Base-by-base conservation (phyloP, 2,113 vertebrate species). In the Calypte anna region DNA sequence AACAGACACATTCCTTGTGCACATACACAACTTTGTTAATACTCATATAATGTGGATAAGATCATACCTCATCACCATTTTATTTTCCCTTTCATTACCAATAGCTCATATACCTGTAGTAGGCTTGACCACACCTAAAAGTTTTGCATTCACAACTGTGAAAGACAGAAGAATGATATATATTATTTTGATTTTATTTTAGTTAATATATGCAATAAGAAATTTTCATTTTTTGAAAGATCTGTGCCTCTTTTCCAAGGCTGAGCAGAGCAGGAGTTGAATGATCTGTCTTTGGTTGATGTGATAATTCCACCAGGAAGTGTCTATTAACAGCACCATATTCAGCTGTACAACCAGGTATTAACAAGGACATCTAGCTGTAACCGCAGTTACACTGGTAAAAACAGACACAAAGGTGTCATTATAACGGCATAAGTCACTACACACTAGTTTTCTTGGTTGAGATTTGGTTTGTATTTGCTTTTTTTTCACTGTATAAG, bases 401-500 rank as follows among this genome's bases (percentile, higher is more conserved):
- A 86, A 73, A 83, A 48, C 17, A 27, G 12, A 16, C 44, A 90
- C 1, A 79, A 51, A 75, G 4, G 27, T 68, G 12, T 61, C n/a
- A n/a, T 21, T 77, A 15, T 43, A 50, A 40, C n/a, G 27, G 3
- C 5, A 3, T 18, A 43, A 30, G 8, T 44, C 51, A 80, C 14
- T 62, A n/a, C 6, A 28, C 7, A 8, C 5, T 43, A 40, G 2
- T 27, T 86, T 89, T 84, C 12, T 33, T 33, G 15, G 50, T 48
- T 30, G 19, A 16, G 5, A 3, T 10, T 43, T 33, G 8, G 1
- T 0, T 18, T 74, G 40, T 75, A 3, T 7, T 28, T 19, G 30
- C 7, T 2, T 4, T 43, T 38, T 14, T 40, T 87, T 46, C 43
- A 67, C 10, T 28, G 8, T 24, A 28, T 24, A 36, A 67, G 57